Evolutionary conservation across 2,113 vertebrate genomes (phyloP), one percentile per base, ranked within the genome.

Genomic region (Anhinga anhinga): DNA sequence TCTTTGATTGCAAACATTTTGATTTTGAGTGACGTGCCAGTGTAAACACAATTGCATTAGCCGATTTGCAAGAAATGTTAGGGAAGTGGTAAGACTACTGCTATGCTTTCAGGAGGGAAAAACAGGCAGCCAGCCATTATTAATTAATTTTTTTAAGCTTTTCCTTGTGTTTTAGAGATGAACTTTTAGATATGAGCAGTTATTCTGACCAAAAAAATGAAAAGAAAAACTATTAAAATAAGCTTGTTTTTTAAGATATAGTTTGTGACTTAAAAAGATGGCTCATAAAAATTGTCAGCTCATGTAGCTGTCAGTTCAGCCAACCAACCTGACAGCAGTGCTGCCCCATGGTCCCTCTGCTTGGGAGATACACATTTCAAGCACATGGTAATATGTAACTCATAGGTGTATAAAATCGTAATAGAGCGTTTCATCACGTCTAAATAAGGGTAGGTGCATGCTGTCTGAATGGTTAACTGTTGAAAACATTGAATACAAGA

Each of bases 361-460:
- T 96, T 88, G 52, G 82, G 82, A 86, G 82, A 73, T 95, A 89
- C 76, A 78, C 36, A 92, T 91, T 96, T 85, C 90, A 96, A 62
- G 82, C 92, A 20, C 55, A 69, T 30, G 27, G 67, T 85, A 93
- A 50, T 80, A n/a, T 40, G 92, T 88, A 82, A 92, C 62, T 94
- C 71, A 88, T 73, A 95, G 63, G 77, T 93, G 36, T 76, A 32
- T 87, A 94, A 96, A 96, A 90, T 87, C 81, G 59, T 86, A 80
- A 94, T 52, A 71, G 79, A 88, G 86, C 92, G 45, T 88, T 97
- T 93, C 79, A 80, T 93, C 94, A 93, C 92, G 47, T 98, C 97
- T 97, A 97, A 98, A 98, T 98, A 97, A 97, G 85, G 94, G 72
- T 93, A 97, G 90, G 88, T 82, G 56, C 86, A 26, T 88, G 91